Percentiles rank a stretch among this genome's conserved stretches.
Evolutionary conservation across 2,113 vertebrate genomes (phyloP).

Genomic region (Passerina amoena): DNA sequence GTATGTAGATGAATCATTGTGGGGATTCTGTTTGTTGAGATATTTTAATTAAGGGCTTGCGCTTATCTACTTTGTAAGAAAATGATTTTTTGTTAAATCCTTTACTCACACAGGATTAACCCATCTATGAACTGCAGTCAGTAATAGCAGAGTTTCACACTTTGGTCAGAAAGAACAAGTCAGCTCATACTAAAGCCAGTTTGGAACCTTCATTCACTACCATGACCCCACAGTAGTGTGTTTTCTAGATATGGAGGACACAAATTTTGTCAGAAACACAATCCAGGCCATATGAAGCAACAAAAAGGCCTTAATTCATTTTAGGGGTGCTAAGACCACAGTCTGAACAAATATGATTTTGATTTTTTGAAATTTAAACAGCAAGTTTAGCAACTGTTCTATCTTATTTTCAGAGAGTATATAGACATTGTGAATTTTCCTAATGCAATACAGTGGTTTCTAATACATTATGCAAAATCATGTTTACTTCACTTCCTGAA

Average conservation of each 20-base stretch:
- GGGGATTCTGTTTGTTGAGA: not conserved
- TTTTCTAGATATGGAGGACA: not conserved
- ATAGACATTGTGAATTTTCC: conserved; percentile 6
- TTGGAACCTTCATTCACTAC: not conserved
- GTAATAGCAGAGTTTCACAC: not conserved
- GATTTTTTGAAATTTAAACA: not conserved
- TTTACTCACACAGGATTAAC: not conserved
- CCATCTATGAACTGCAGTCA: not conserved
- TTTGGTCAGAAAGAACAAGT: not conserved
- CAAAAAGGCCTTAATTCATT: not conserved
- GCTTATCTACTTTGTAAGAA: not conserved
- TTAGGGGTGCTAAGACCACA: not conserved
- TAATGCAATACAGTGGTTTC: not conserved
- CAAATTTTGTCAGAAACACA: not conserved
- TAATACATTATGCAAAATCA: conserved; percentile 39
- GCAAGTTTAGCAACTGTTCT: not conserved
- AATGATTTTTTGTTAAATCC: not conserved
- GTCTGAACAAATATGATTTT: not conserved
- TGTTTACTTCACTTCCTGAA: conserved; percentile 52
- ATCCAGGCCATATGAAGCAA: not conserved
- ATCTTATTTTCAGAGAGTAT: not conserved
- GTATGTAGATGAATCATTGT: not conserved
- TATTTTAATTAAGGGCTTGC: not conserved
- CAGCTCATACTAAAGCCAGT: not conserved
- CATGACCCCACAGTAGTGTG: not conserved